Base-by-base conservation (phyloP, 2,113 vertebrate species). In the Pantherophis guttatus region DNA sequence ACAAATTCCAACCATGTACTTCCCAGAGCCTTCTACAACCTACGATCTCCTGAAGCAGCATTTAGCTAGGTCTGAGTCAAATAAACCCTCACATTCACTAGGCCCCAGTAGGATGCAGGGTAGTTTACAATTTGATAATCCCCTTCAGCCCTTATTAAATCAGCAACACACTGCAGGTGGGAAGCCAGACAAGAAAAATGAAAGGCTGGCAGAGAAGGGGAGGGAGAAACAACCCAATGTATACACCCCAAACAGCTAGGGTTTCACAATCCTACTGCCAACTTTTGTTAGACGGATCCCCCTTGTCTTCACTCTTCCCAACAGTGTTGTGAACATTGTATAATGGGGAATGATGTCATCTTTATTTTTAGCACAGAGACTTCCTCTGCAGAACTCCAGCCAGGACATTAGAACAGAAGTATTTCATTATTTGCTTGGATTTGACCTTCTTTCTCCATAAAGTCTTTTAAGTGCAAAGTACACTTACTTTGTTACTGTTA, bases 41-140 rank as follows among this genome's bases (percentile, higher is more conserved):
- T 95, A 90, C 89, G 92, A 94, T 90, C 90, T 87, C 94, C 97
- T 92, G 93, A 95, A 97, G 96, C 95, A 95, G 92, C 48, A 65
- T 93, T 92, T 88, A 95, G 94, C 4, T 58, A 91, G 95, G 86
- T 94, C 86, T 94, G 87, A 93, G 90, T 92, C 0, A 94, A 97
- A 97, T 97, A 97, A 96, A 97, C 96, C 7, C 91, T 92, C 93
- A 94, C 96, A 97, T 97, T 98, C 97, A 98, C 95, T 93, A 96
- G 92, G 93, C 89, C 93, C 87, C 93, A 23, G 96, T 93, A 95
- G 95, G 95, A 97, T 89, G 97, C 96, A 95, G 94, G 97, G 59
- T 93, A 94, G 93, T 97, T 97, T 96, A 95, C 91, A 95, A 97
- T 95, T 97, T 96, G 97, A 97, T 98, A 98, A 98, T 98, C 97